A percentile compares a stretch with the other conserved stretches of the same genome.
Evolutionary conservation across 2,113 vertebrate genomes (phyloP).

Genomic region (Sceloporus tristichus): DNA sequence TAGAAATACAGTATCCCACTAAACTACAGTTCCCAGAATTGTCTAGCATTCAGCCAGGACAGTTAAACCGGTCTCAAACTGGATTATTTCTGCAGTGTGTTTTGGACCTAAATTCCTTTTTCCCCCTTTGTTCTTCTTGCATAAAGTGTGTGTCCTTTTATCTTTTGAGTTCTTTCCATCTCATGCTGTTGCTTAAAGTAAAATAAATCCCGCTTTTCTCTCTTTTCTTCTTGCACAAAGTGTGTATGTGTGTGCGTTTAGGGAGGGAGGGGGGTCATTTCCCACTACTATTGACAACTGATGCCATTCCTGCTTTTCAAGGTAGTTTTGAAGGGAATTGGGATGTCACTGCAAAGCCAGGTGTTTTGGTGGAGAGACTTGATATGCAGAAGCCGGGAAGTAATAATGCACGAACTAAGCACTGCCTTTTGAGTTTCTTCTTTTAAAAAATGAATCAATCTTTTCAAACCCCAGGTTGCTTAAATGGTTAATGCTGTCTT

Average conservation of each 20-base stretch:
- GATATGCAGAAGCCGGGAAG: background rate
- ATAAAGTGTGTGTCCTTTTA: conserved; percentile 13
- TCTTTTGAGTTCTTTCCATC: too few species aligned
- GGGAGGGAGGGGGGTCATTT: too few species aligned
- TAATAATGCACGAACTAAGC: background rate
- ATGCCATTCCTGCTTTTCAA: conserved; percentile 59
- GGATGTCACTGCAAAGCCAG: conserved; percentile 48
- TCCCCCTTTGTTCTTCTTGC: conserved; percentile 28
- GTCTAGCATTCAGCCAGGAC: too few species aligned
- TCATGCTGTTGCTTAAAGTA: too few species aligned
- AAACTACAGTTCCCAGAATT: too few species aligned
- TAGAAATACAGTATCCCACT: too few species aligned
- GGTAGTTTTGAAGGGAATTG: conserved; percentile 64
- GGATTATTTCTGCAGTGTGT: too few species aligned
- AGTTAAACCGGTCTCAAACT: too few species aligned
- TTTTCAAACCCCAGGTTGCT: background rate
- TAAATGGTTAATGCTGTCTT: conserved; percentile 3
- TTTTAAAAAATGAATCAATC: background rate
- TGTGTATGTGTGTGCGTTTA: too few species aligned
- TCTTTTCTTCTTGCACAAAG: too few species aligned
- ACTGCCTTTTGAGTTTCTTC: background rate
- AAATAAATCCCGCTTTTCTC: too few species aligned
- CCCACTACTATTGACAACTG: conserved; percentile 64
- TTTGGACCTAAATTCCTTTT: too few species aligned
- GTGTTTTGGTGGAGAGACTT: background rate